phyloP scores from a whole-genome alignment of 2,888 invertebrate species.

The Xiphydria camelus region DNA sequence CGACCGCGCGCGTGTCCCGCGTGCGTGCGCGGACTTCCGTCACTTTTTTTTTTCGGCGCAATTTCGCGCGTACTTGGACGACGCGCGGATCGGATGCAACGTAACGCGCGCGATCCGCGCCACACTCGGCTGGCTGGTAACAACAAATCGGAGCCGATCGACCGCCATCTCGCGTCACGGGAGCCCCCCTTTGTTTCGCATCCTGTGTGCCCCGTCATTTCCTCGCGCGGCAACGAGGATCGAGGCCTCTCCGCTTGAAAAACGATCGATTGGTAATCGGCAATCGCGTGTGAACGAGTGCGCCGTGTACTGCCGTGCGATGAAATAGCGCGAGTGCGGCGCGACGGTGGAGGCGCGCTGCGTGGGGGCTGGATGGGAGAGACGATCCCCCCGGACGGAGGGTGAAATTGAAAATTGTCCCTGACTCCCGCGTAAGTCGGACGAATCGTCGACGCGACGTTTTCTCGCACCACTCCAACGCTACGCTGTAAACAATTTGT shows the following conservation, averaged over 20 bases:
- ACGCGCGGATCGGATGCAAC: neutral
- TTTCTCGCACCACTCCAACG: no score
- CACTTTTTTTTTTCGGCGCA: neutral
- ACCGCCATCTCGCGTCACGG: slow-evolving; percentile 9
- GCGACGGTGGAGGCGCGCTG: no score
- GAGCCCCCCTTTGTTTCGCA: slow-evolving; percentile 21
- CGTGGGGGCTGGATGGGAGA: no score
- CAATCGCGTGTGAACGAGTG: slow-evolving; percentile 16
- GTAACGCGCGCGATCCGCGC: slow-evolving; percentile 5
- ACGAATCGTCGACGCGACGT: no score
- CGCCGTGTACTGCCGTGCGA: no score
- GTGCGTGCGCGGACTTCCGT: neutral
- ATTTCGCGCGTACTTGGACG: no score
- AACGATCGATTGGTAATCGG: slow-evolving; percentile 11
- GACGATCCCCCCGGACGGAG: no score
- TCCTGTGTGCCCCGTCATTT: slow-evolving; percentile 34
- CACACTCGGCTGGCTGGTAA: slow-evolving; percentile 2
- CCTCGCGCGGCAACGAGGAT: slow-evolving; percentile 18
- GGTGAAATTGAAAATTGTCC: no score
- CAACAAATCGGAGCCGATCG: slow-evolving; percentile 4
- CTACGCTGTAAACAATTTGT: no score
- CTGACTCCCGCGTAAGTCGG: no score
- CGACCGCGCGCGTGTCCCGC: no score
- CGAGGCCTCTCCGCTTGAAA: neutral
- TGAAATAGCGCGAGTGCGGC: no score